Evolutionary conservation across 2,797 vertebrate genomes (phyloP).

Genomic region (Falco rusticolus): DNA sequence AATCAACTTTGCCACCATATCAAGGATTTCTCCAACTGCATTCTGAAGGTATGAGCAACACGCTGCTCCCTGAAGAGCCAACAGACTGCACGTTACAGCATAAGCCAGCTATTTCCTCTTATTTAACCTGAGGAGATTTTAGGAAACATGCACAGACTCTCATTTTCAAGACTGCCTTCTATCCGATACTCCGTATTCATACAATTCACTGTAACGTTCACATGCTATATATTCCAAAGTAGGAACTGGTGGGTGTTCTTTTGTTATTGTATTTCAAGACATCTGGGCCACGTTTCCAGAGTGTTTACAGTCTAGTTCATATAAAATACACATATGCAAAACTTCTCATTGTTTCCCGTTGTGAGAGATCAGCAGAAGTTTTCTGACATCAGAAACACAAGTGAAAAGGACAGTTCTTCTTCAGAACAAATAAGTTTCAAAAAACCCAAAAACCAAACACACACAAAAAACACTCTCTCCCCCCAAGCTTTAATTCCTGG

Average conservation of each 20-base stretch:
- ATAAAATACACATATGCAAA: background rate
- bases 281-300: background rate
- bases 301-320: background rate
- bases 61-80: background rate
- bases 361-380: background rate
- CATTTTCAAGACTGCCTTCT: background rate
- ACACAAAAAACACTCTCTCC: accelerated
- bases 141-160: background rate
- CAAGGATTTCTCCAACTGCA: background rate
- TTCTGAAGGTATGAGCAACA: background rate
- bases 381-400: background rate
- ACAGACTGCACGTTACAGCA: background rate
- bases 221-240: background rate
- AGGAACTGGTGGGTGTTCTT: background rate
- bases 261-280: background rate
- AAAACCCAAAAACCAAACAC: background rate
- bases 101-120: background rate
- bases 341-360: background rate
- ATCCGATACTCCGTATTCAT: background rate
- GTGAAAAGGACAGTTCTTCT: background rate
- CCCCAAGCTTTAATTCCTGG: background rate
- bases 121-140: background rate
- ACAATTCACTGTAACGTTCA: background rate
- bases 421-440: background rate
- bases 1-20: background rate